Percentiles rank a stretch among this genome's conserved stretches.
Conservation (phyloP, 1,140 invertebrate species). For the Temnothorax longispinosus region DNA sequence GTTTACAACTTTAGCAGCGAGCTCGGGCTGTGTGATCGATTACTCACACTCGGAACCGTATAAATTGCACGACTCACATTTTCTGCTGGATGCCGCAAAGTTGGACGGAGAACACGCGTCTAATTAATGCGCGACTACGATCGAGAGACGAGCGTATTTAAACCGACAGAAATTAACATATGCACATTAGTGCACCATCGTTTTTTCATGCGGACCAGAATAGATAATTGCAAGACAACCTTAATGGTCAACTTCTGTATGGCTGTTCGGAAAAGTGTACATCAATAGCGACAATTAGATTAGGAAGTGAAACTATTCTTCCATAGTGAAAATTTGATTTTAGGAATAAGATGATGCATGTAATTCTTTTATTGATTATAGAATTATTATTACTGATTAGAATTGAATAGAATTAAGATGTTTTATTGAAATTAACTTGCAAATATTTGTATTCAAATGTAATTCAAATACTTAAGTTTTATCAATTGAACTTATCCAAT, state of each 20-base stretch:
- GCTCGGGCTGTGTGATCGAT: slow-evolving; percentile 34
- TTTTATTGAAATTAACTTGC: slow-evolving; percentile 5
- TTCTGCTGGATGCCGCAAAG: neutral
- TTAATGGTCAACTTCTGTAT: slow-evolving; percentile 31
- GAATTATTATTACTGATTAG: neutral
- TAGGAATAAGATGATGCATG: neutral
- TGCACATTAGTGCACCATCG: slow-evolving; percentile 27
- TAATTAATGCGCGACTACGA: slow-evolving; percentile 3
- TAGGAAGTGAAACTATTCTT: neutral
- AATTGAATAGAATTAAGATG: neutral
- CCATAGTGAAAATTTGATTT: slow-evolving; percentile 3
- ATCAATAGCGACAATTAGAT: slow-evolving; percentile 38
- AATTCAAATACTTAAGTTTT: slow-evolving; percentile 6
- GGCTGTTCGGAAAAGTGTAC: slow-evolving; percentile 35
- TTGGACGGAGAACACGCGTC: slow-evolving; percentile 11
- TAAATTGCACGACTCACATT: slow-evolving; percentile 29
- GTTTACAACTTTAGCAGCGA: slow-evolving; percentile 67
- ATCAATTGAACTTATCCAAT: neutral
- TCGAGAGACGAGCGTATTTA: slow-evolving; percentile 6
- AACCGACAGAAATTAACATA: slow-evolving; percentile 17
- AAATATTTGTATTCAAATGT: slow-evolving; percentile 1
- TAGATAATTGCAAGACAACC: slow-evolving; percentile 36
- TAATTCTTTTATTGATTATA: neutral
- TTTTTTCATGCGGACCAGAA: slow-evolving; percentile 58
- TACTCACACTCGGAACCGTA: slow-evolving; percentile 29